Evolutionary conservation across 2,113 vertebrate species (phyloP).

Genomic region (Cettia cetti): DNA sequence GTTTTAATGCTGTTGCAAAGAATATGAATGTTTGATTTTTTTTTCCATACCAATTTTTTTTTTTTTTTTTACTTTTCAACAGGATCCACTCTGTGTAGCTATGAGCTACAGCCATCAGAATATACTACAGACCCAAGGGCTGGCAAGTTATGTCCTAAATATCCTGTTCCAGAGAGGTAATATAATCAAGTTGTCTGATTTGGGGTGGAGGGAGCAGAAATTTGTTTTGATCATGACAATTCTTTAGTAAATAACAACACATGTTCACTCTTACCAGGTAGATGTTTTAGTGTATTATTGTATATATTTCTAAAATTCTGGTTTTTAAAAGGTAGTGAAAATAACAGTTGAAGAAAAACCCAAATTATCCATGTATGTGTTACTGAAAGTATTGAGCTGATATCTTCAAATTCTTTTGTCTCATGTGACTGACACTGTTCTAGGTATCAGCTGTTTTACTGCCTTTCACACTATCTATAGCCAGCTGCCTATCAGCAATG

Average conservation of each 20-base stretch:
- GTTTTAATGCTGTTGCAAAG: not conserved
- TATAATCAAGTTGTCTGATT: slow-evolving; percentile 37
- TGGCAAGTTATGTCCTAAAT: slow-evolving; percentile 87
- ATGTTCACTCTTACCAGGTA: not conserved
- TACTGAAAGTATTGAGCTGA: not conserved
- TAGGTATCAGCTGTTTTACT: not conserved
- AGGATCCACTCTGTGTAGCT: slow-evolving; percentile 91
- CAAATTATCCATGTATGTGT: not conserved
- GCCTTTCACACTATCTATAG: not conserved
- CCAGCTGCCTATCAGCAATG: not conserved
- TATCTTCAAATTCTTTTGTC: not conserved
- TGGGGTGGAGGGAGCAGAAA: not conserved
- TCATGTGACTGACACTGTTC: not conserved
- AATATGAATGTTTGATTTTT: not conserved
- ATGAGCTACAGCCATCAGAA: slow-evolving; percentile 82
- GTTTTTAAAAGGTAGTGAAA: not conserved
- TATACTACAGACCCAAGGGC: slow-evolving; percentile 81
- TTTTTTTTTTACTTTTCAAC: slow-evolving; percentile 26
- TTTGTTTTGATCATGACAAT: not conserved
- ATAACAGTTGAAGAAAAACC: not conserved
- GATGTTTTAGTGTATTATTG: not conserved
- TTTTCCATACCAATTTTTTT: not conserved
- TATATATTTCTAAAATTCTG: not conserved
- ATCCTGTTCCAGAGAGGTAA: slow-evolving; percentile 94
- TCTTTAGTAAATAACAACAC: not conserved